Evolutionary conservation across 1,140 invertebrate genomes (phyloP).

Genomic region (Bombus waltoni): DNA sequence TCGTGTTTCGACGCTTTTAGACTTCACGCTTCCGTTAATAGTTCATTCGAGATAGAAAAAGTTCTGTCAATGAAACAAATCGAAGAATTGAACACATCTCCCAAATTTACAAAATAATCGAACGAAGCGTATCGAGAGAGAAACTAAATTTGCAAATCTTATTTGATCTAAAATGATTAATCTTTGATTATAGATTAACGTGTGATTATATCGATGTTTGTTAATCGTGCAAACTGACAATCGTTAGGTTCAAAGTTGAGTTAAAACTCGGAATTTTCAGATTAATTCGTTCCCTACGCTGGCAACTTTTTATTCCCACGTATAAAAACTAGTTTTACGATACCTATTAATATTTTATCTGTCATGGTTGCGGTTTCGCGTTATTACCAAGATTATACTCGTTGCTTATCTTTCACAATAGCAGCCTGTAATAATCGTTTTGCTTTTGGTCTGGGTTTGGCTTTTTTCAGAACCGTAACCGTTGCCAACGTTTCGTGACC

Average conservation of each 20-base stretch:
- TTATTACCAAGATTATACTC: neutral
- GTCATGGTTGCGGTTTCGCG: neutral
- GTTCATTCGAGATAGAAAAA: neutral
- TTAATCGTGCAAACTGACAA: too few relatives aligned
- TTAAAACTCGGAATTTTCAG: too few relatives aligned
- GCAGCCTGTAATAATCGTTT: neutral
- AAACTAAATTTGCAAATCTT: too few relatives aligned
- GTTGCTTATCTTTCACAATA: conserved; percentile 6
- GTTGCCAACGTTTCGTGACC: conserved; percentile 7
- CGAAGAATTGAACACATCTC: too few relatives aligned
- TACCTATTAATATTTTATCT: neutral
- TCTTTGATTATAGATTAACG: too few relatives aligned
- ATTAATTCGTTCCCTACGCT: neutral
- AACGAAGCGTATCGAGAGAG: too few relatives aligned
- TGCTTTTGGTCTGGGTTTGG: neutral
- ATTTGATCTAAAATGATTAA: too few relatives aligned
- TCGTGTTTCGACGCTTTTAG: neutral
- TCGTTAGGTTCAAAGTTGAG: too few relatives aligned
- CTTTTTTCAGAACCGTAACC: neutral
- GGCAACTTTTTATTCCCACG: too few relatives aligned
- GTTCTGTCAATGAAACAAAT: too few relatives aligned
- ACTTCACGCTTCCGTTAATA: neutral
- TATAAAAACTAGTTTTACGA: neutral
- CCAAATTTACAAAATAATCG: too few relatives aligned
- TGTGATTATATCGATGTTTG: too few relatives aligned